These are phyloP conservation scores for Sitophilus oryzae DNA, from an alignment of 1,140 invertebrate species.

Conservation along the genomic window DNA sequence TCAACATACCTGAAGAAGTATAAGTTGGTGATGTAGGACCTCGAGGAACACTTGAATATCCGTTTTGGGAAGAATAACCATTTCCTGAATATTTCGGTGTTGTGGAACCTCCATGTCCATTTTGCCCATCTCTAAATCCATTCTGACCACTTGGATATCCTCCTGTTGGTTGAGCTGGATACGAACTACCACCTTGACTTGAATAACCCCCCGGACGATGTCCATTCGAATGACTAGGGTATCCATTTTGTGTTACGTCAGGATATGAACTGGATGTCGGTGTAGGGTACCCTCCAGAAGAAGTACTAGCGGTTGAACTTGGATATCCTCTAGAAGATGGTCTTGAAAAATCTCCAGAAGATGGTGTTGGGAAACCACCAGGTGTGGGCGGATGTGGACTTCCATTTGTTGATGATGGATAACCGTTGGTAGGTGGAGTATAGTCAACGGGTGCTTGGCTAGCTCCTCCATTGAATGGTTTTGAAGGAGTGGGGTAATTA, in stretches of 20 bases:
- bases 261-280: slow-evolving; percentile 14
- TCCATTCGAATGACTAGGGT: slow-evolving; percentile 14
- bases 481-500: slow-evolving; percentile 50
- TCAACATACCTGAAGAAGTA: too few species aligned
- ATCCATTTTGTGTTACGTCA: slow-evolving; percentile 27
- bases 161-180: too few species aligned
- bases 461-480: slow-evolving; percentile 42
- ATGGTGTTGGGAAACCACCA: slow-evolving; percentile 14
- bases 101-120: too few species aligned
- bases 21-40: too few species aligned
- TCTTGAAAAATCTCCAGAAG: slow-evolving; percentile 10
- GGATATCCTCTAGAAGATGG: slow-evolving; percentile 33
- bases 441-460: slow-evolving; percentile 1
- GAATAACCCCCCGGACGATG: slow-evolving; percentile 8
- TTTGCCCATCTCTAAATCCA: too few species aligned
- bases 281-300: slow-evolving; percentile 6
- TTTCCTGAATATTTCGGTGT: too few species aligned
- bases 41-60: too few species aligned
- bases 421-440: neutral
- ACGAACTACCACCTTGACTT: too few species aligned
- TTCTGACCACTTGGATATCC: too few species aligned
- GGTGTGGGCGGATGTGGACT: neutral
- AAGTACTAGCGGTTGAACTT: slow-evolving; percentile 32
- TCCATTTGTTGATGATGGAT: neutral
- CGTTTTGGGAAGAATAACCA: too few species aligned